Conservation (phyloP, 1,140 invertebrate genomes). For the Leptinotarsa defecta region DNA sequence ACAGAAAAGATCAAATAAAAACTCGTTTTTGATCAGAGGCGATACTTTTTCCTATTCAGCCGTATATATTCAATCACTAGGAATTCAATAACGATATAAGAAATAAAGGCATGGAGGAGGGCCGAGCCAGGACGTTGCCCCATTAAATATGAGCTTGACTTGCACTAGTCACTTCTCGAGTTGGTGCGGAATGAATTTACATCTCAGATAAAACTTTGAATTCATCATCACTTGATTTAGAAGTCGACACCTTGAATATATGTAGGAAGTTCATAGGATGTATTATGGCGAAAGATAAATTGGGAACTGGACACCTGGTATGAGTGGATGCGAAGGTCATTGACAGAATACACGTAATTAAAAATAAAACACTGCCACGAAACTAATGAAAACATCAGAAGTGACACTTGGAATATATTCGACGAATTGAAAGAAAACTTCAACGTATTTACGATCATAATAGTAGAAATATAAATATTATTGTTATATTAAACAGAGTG, state of each 20-base stretch:
- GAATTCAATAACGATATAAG: conserved; percentile 8
- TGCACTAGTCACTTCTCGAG: not conserved
- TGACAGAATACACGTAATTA: too few species aligned
- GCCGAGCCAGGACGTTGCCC: conserved; percentile 3
- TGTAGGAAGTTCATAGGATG: not conserved
- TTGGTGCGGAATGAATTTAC: conserved; percentile 5
- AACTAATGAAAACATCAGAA: too few species aligned
- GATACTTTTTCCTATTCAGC: not conserved
- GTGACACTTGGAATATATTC: too few species aligned
- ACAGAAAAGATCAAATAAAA: not conserved
- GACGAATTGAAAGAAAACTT: not conserved
- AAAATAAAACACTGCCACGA: too few species aligned
- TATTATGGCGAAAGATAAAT: not conserved
- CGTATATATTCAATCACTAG: conserved; percentile 4
- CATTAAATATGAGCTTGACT: conserved; percentile 6
- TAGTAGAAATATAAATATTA: too few species aligned
- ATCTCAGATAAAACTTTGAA: not conserved
- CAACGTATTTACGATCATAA: too few species aligned
- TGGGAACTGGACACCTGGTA: too few species aligned
- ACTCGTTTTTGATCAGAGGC: not conserved
- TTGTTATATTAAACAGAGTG: too few species aligned
- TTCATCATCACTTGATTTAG: conserved; percentile 4
- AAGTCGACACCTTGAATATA: not conserved
- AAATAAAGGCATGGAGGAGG: conserved; percentile 7
- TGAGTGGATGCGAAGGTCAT: too few species aligned